phyloP scores from a whole-genome alignment of 1,140 invertebrate genomes.

The Ips nitidus region DNA sequence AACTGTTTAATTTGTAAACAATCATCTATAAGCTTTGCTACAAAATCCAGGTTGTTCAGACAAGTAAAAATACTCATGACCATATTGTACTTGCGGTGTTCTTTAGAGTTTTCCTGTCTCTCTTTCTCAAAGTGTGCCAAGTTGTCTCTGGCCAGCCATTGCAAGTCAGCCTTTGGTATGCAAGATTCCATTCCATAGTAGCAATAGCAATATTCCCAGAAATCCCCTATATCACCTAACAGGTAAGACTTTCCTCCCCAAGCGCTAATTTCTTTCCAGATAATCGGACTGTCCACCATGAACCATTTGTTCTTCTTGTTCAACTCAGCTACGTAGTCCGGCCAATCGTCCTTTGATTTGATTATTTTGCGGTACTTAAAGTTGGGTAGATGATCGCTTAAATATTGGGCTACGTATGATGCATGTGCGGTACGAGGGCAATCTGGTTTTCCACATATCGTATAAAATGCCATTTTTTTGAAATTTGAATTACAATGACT shows the following conservation, averaged over 20 bases:
- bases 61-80: not conserved
- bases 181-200: constrained; percentile 58
- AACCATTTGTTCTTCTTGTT: constrained; percentile 57
- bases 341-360: constrained; percentile 36
- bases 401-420: constrained; percentile 40
- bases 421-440: constrained; percentile 40
- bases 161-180: constrained; percentile 51
- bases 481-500: not conserved
- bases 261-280: constrained; percentile 57
- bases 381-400: constrained; percentile 38
- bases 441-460: constrained; percentile 41
- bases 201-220: constrained; percentile 59
- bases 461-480: constrained; percentile 40
- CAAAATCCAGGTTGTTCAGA: not conserved
- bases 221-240: constrained; percentile 57
- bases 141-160: constrained; percentile 45
- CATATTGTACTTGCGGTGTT: not conserved
- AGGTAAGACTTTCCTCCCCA: constrained; percentile 55
- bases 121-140: not conserved
- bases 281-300: constrained; percentile 53
- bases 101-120: not conserved
- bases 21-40: not conserved
- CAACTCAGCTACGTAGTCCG: constrained; percentile 51
- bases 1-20: not conserved
- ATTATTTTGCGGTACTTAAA: constrained; percentile 40